A percentile compares a stretch with the other conserved stretches of the same genome.
Evolutionary conservation across 2,888 invertebrate genomes (phyloP).

Genomic region (Cataglyphis rosenhaueri): DNA sequence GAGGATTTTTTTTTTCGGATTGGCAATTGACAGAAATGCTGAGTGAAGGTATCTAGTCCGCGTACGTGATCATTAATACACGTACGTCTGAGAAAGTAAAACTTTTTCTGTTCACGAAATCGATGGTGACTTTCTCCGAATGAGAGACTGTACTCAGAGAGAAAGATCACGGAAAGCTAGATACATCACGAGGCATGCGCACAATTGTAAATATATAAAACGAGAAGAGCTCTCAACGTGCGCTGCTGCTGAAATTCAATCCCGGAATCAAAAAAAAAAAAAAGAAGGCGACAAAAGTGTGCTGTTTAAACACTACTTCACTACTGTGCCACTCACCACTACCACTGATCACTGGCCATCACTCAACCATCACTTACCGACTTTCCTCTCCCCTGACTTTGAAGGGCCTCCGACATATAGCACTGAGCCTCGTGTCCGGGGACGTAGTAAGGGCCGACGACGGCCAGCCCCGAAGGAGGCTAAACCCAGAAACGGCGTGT

Average conservation of each 20-base stretch:
- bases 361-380: constrained; percentile 69
- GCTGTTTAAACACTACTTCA: constrained; percentile 70
- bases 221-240: constrained; percentile 46
- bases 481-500: constrained; percentile 77
- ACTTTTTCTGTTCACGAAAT: background rate
- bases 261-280: constrained; percentile 16
- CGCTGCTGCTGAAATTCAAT: constrained; percentile 52
- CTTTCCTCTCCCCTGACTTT: constrained; percentile 52
- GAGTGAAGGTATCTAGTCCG: constrained; percentile 16
- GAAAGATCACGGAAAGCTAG: constrained; percentile 63
- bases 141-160: constrained; percentile 15
- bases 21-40: background rate
- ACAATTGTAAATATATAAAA: constrained; percentile 63
- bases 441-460: constrained; percentile 84
- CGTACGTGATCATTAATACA: background rate
- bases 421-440: constrained; percentile 87
- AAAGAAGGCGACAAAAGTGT: constrained; percentile 58
- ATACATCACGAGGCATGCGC: constrained; percentile 65
- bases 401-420: constrained; percentile 84
- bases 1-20: background rate
- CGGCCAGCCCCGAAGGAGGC: constrained; percentile 84
- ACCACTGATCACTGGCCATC: constrained; percentile 66
- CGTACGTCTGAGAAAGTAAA: background rate
- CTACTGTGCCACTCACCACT: constrained; percentile 65
- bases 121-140: constrained; percentile 2